Evolutionary conservation across 2,888 invertebrate species (phyloP), one percentile per base, ranked within the genome.

Genomic region (Fissipunctia ypsillon): DNA sequence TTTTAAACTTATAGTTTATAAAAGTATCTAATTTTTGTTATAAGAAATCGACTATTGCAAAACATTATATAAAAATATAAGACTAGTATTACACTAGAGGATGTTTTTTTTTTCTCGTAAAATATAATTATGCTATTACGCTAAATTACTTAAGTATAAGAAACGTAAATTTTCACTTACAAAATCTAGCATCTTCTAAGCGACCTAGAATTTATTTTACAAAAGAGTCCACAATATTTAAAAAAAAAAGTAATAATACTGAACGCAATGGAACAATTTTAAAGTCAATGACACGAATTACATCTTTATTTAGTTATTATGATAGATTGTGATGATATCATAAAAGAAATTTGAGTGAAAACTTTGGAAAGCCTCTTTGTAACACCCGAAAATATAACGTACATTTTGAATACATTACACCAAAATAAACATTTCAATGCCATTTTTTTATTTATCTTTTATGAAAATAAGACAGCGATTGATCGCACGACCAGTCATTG

Each of bases 51-150:
- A 74, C 66, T 77, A 77, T 84, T 77, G 77, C 73, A 73, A 67
- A 71, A 64, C 57, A 66, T 76, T 79, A 77, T 64, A 78, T 73
- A 72, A 76, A 80, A 76, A 79, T 73, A 61, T 81, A 75, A 84
- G 87, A 88, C 87, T 87, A 87, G 88, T 63, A 61, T 81, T 83
- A 78, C 75, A 87, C 83, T 86, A 86, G 76, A 76, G 66, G 56
- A 65, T 69, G 70, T 38, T 65, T 25, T 69, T 48, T 48, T 70
- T 59, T 57, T 43, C 57, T 59, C 25, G 50, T 69, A 69, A 80
- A 74, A 77, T 84, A 74, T 69, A 77, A 84, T 84, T 78, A 82
- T 74, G 74, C 82, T 82, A 73, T 71, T 80, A 84, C 64, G 56
- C 57, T 73, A 76, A 63, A 61, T 65, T 56, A 63, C 54, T 48